These are phyloP conservation scores for Rhabdomys dilectus DNA, from an alignment of 2,113 vertebrate species.

Conservation along the genomic window DNA sequence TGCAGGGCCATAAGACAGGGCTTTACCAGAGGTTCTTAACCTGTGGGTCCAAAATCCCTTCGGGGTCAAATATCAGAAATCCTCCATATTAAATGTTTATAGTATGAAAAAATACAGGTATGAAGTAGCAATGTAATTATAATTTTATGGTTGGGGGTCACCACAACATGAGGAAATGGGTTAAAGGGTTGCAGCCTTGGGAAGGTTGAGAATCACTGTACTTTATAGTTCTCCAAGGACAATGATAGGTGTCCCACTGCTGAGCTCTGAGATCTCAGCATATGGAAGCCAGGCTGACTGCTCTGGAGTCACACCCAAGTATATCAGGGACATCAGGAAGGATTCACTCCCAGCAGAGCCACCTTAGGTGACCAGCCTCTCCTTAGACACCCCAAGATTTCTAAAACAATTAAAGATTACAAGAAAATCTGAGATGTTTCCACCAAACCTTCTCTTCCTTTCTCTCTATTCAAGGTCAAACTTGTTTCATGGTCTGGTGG, in stretches of 20 bases:
- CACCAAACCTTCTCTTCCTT: neutral
- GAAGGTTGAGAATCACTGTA: neutral
- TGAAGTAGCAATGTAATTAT: neutral
- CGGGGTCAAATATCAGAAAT: neutral
- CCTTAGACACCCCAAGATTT: neutral
- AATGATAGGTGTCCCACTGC: rapidly evolving
- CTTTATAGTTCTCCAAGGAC: neutral
- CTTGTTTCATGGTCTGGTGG: neutral
- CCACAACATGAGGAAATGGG: neutral
- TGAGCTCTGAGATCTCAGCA: neutral
- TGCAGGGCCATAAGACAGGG: neutral
- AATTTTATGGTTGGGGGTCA: neutral
- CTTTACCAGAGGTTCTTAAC: neutral
- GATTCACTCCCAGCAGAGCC: neutral
- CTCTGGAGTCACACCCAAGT: neutral
- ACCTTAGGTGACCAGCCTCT: neutral
- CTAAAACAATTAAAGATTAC: neutral
- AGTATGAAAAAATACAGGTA: neutral
- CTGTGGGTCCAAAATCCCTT: neutral
- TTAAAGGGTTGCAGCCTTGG: neutral
- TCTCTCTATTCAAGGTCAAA: neutral
- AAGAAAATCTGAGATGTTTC: neutral
- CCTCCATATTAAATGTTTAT: neutral
- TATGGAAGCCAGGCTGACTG: rapidly evolving
- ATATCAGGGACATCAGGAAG: neutral